Evolutionary conservation across 2,797 vertebrate genomes (phyloP).

Genomic region (Carduelis carduelis): DNA sequence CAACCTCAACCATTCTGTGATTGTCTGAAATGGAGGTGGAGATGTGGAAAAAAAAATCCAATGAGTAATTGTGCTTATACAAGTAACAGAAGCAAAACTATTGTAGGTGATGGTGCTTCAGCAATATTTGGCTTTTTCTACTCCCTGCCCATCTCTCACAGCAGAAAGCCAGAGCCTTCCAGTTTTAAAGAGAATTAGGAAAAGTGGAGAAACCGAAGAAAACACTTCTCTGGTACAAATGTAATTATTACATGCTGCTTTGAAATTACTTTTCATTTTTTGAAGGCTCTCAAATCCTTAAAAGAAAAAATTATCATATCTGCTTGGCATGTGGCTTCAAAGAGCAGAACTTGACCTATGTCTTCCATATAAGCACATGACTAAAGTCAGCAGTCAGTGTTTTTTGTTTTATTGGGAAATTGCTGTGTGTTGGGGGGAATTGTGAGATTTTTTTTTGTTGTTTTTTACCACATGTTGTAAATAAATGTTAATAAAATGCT

Average conservation of each 20-base stretch:
- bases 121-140: neutral
- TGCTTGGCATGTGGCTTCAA: neutral
- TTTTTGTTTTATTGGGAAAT: neutral
- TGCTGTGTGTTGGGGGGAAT: neutral
- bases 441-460: neutral
- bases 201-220: neutral
- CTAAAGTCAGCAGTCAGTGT: neutral
- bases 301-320: neutral
- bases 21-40: neutral
- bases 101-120: neutral
- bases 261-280: neutral
- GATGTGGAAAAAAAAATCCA: fast-evolving
- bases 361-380: neutral
- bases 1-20: neutral
- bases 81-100: neutral
- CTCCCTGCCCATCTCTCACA: neutral
- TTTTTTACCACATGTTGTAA: neutral
- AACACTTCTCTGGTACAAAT: neutral
- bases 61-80: neutral
- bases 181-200: neutral
- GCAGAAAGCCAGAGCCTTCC: neutral
- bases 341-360: neutral
- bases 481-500: neutral
- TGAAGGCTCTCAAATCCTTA: neutral
- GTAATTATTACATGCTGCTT: neutral